These are phyloP conservation scores for Ecdyonurus torrentis DNA, from an alignment of 2,888 invertebrate species.

Conservation along the genomic window DNA sequence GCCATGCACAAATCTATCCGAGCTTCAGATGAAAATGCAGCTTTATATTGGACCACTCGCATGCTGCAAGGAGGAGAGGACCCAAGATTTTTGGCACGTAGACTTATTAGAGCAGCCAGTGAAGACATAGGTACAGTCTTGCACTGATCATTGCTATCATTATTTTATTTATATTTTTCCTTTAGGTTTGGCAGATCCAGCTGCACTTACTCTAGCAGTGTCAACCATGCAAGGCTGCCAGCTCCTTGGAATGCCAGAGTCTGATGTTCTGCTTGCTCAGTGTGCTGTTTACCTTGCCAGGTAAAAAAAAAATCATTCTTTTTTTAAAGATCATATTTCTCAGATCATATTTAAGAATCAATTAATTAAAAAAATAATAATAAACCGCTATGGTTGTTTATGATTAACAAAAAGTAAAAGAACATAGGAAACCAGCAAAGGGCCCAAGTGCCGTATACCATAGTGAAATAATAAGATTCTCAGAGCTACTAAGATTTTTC, in stretches of 20 bases:
- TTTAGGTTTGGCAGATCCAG: constrained; percentile 46
- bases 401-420: too few relatives aligned
- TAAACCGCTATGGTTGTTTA: too few relatives aligned
- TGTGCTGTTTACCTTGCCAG: constrained; percentile 56
- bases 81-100: constrained; percentile 56
- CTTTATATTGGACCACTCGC: constrained; percentile 65
- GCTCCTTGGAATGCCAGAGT: constrained; percentile 65
- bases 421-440: too few relatives aligned
- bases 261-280: constrained; percentile 58
- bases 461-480: too few relatives aligned
- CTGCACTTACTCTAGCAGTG: constrained; percentile 47
- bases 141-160: constrained; percentile 13
- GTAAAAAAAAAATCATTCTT: constrained; percentile 14
- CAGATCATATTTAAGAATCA: too few relatives aligned
- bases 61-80: constrained; percentile 68
- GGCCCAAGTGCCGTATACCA: too few relatives aligned
- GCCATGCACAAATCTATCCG: constrained; percentile 71
- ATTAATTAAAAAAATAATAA: too few relatives aligned
- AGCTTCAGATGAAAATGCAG: constrained; percentile 62
- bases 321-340: too few relatives aligned
- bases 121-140: constrained; percentile 64
- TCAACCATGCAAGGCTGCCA: constrained; percentile 64
- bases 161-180: constrained; percentile 5
- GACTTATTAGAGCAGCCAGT: constrained; percentile 54
- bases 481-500: too few relatives aligned